Percentiles rank a stretch among this genome's conserved stretches.
phyloP scores from a whole-genome alignment of 2,797 vertebrate species.

The Scyliorhinus canicula region DNA sequence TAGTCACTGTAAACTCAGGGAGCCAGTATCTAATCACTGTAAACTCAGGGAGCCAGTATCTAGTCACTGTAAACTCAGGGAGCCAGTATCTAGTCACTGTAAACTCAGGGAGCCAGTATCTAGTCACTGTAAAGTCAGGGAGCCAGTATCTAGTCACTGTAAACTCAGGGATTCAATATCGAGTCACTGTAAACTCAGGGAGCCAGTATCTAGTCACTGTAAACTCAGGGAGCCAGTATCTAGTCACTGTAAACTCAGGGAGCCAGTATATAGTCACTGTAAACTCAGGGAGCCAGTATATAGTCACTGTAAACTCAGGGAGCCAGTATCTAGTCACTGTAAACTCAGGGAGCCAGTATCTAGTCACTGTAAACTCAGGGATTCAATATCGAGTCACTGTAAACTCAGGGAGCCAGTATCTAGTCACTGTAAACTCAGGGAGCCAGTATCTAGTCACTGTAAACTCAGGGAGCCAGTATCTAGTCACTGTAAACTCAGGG shows the following conservation, averaged over 20 bases:
- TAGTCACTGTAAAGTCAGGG: not conserved
- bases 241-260: not conserved
- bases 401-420: not conserved
- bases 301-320: not conserved
- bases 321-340: not conserved
- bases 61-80: not conserved
- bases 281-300: not conserved
- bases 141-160: not conserved
- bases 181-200: not conserved
- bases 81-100: not conserved
- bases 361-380: not conserved
- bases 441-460: not conserved
- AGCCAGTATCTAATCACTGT: not conserved
- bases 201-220: not conserved
- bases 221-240: not conserved
- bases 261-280: not conserved
- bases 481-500: not conserved
- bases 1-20: not conserved
- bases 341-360: not conserved
- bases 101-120: not conserved
- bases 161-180: not conserved
- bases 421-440: not conserved
- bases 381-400: too few species aligned
- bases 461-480: not conserved
- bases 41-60: not conserved